A percentile compares a stretch with the other conserved stretches of the same genome.
These are phyloP conservation scores for Trichoplusia ni DNA, from an alignment of 1,140 invertebrate species.

Conservation along the genomic window DNA sequence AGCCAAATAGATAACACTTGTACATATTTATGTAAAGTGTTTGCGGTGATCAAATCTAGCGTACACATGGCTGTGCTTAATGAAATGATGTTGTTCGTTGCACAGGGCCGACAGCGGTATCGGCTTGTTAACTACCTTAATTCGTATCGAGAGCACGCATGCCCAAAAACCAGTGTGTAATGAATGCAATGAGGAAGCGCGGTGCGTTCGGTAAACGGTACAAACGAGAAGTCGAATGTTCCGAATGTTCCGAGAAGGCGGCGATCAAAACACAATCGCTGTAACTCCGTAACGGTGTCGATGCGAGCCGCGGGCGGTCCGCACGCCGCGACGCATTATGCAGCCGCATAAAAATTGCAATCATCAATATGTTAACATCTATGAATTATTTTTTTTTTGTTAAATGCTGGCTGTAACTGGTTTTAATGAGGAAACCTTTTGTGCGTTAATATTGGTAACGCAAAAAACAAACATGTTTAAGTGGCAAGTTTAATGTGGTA, in stretches of 20 bases:
- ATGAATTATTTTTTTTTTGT: conserved; percentile 22
- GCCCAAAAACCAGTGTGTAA: conserved; percentile 61
- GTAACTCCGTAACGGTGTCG: conserved; percentile 73
- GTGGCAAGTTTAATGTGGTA: too few species aligned
- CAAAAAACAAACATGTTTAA: too few species aligned
- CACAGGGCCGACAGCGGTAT: conserved; percentile 1
- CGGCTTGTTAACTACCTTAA: conserved; percentile 33
- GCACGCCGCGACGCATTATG: conserved; percentile 57
- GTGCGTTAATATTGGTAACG: too few species aligned
- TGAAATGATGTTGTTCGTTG: conserved; percentile 18
- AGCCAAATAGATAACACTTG: conserved; percentile 17
- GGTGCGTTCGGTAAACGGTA: conserved; percentile 69
- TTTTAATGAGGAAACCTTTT: too few species aligned
- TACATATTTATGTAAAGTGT: conserved; percentile 6
- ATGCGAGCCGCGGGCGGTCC: conserved; percentile 39
- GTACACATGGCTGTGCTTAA: too few species aligned
- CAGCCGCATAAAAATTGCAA: conserved; percentile 56
- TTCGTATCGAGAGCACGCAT: conserved; percentile 49
- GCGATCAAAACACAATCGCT: conserved; percentile 76
- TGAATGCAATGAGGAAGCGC: conserved; percentile 65
- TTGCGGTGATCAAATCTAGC: too few species aligned
- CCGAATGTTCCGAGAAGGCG: conserved; percentile 69
- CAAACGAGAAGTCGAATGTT: conserved; percentile 71
- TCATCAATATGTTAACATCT: conserved; percentile 48
- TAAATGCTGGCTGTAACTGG: not conserved